Conservation (phyloP, 2,113 vertebrate genomes). For the Ifrita kowaldi region DNA sequence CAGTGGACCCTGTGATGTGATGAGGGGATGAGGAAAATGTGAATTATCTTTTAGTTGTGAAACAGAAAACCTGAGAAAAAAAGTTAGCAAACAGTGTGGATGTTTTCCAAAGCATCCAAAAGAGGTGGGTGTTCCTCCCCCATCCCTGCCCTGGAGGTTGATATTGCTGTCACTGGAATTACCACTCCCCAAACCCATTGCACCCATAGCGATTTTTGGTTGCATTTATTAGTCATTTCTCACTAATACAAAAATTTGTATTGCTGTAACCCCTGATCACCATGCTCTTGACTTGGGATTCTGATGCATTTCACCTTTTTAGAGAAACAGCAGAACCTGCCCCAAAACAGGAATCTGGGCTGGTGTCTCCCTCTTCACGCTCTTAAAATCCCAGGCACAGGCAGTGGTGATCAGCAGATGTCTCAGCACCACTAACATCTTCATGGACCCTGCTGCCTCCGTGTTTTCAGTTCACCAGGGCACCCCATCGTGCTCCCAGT, state of each 20-base stretch:
- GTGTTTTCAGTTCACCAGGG: neutral
- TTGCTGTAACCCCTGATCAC: neutral
- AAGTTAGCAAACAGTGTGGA: neutral
- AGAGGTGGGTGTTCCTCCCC: neutral
- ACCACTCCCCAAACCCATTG: neutral
- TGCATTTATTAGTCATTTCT: neutral
- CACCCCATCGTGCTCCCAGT: neutral
- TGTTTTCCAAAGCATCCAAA: neutral
- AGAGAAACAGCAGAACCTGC: neutral
- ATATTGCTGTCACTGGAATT: neutral
- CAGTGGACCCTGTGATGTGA: neutral
- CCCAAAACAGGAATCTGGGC: neutral
- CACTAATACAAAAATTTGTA: neutral
- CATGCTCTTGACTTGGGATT: neutral
- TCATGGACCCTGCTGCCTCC: neutral
- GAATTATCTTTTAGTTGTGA: neutral
- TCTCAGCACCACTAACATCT: neutral
- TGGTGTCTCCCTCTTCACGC: rapidly evolving
- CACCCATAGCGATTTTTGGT: neutral
- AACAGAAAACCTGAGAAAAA: neutral
- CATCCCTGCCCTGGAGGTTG: neutral
- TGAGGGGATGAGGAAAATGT: neutral
- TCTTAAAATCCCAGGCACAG: neutral
- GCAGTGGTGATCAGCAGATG: neutral
- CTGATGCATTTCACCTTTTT: rapidly evolving